Evolutionary conservation across 2,113 vertebrate species (phyloP).

Genomic region (Plecturocebus donacophilus): DNA sequence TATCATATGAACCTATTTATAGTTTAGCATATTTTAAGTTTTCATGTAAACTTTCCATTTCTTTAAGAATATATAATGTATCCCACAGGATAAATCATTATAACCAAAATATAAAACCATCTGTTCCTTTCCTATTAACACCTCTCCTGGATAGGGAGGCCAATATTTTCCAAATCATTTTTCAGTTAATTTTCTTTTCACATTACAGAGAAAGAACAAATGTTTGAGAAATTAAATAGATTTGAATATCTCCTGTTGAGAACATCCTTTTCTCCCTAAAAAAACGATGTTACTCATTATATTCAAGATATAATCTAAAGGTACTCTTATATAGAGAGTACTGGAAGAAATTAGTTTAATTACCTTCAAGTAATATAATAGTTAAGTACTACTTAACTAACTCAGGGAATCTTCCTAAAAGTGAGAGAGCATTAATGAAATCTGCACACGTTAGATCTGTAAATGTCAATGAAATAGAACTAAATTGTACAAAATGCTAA

Average conservation of each 20-base stretch:
- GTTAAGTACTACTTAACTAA: background rate
- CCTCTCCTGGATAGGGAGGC: background rate
- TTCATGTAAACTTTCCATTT: conserved; percentile 19
- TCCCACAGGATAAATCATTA: background rate
- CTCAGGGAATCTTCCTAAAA: background rate
- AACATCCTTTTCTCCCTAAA: background rate
- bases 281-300: background rate
- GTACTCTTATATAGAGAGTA: background rate
- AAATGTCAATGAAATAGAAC: background rate
- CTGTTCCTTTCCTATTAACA: conserved; percentile 19
- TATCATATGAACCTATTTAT: background rate
- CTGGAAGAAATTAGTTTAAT: conserved; percentile 6
- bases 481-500: background rate
- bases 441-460: background rate
- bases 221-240: background rate
- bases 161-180: background rate
- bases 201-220: conserved; percentile 13
- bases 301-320: conserved; percentile 37
- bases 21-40: background rate
- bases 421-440: background rate
- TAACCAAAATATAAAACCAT: background rate
- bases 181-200: background rate
- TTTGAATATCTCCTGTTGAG: background rate
- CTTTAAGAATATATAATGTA: background rate
- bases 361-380: background rate